Evolutionary conservation across 2,113 vertebrate species (phyloP).

Genomic region (Montifringilla adamsi): DNA sequence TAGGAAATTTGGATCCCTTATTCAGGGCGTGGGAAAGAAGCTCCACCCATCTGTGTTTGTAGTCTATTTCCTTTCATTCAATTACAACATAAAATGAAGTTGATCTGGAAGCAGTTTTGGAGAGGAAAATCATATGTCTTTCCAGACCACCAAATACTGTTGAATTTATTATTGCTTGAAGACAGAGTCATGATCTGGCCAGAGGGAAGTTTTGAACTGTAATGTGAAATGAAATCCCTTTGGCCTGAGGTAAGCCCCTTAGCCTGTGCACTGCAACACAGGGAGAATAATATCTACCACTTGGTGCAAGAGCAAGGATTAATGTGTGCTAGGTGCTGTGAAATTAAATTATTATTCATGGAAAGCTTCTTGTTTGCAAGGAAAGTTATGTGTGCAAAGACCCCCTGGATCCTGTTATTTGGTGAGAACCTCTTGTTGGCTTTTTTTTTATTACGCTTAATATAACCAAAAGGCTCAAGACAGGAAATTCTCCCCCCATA

Average conservation of each 20-base stretch:
- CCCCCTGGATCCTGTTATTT: neutral
- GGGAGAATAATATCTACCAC: neutral
- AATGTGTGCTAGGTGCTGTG: neutral
- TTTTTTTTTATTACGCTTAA: neutral
- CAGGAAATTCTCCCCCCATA: neutral
- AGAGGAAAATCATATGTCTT: neutral
- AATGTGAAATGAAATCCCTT: neutral
- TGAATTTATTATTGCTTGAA: neutral
- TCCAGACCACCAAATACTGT: neutral
- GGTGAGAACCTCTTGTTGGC: neutral
- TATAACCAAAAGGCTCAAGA: neutral
- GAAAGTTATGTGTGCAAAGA: neutral
- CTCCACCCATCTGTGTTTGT: neutral
- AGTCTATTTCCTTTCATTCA: neutral
- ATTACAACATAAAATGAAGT: neutral
- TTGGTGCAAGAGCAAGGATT: neutral
- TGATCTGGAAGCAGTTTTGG: neutral
- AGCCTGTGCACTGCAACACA: fast-evolving
- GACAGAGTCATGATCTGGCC: neutral
- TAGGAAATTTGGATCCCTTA: neutral
- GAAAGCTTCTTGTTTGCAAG: neutral
- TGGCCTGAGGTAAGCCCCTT: neutral
- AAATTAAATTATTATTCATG: neutral
- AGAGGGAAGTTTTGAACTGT: neutral
- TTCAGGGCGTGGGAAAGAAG: neutral